A percentile compares a stretch with the other conserved stretches of the same genome.
Evolutionary conservation across 2,113 vertebrate species (phyloP).

Genomic region (Esox niger): DNA sequence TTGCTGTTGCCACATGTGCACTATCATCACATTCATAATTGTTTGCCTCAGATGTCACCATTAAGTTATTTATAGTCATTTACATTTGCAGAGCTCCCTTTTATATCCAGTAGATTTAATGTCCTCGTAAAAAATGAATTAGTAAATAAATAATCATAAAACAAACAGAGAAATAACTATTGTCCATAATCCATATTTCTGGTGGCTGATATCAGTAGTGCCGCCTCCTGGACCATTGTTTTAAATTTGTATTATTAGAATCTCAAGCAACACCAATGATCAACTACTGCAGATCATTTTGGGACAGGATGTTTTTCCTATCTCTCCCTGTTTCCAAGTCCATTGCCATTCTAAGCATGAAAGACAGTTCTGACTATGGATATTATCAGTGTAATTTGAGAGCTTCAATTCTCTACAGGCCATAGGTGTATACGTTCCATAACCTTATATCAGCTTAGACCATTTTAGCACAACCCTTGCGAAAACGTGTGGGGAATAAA

Average conservation of each 20-base stretch:
- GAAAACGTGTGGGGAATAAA: conserved; percentile 3
- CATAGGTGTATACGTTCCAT: neutral
- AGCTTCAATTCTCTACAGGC: neutral
- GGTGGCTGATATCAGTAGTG: no score
- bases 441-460: neutral
- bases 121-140: no score
- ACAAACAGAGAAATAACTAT: no score
- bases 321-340: neutral
- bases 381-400: neutral
- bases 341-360: neutral
- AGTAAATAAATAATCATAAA: no score
- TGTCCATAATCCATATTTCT: no score
- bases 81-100: no score
- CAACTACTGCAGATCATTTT: neutral
- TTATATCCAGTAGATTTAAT: no score
- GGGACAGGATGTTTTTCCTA: neutral
- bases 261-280: neutral
- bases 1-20: no score
- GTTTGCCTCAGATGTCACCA: no score
- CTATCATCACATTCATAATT: no score
- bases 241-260: neutral
- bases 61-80: no score
- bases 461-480: neutral
- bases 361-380: neutral
- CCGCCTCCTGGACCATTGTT: neutral